A percentile compares a stretch with the other conserved stretches of the same genome.
Evolutionary conservation across 2,797 vertebrate species (phyloP).

Genomic region (Poeciliopsis gracilis): DNA sequence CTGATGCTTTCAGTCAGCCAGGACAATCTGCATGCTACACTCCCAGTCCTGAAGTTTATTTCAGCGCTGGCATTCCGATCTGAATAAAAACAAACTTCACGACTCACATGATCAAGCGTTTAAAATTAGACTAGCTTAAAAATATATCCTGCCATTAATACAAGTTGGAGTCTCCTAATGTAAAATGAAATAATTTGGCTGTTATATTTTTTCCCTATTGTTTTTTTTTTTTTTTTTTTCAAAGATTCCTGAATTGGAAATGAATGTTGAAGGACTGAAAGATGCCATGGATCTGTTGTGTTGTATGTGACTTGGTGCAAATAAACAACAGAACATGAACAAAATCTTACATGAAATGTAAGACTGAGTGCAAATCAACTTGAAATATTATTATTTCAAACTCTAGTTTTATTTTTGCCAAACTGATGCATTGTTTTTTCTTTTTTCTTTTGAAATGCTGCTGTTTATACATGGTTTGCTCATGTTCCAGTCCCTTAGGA

Average conservation of each 20-base stretch:
- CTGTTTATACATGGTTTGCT: neutral
- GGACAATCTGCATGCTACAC: neutral
- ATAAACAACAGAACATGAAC: neutral
- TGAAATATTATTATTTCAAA: neutral
- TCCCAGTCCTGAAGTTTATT: constrained; percentile 6
- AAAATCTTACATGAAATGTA: neutral
- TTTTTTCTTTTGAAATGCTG: neutral
- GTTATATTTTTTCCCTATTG: neutral
- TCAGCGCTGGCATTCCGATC: neutral
- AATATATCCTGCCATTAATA: neutral
- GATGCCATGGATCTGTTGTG: too few species aligned
- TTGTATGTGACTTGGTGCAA: neutral
- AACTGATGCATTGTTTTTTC: neutral
- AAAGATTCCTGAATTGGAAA: neutral
- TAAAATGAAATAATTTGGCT: neutral
- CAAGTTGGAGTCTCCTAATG: neutral
- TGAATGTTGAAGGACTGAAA: neutral
- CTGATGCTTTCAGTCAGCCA: constrained; percentile 2
- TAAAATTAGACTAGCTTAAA: neutral
- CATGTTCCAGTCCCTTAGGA: too few species aligned
- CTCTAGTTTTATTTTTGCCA: neutral
- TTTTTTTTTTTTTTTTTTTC: neutral
- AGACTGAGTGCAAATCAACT: neutral
- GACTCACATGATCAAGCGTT: neutral
- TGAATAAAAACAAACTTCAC: neutral